phyloP scores from a whole-genome alignment of 2,797 vertebrate species.

The Acrossocheilus wenchowensis region DNA sequence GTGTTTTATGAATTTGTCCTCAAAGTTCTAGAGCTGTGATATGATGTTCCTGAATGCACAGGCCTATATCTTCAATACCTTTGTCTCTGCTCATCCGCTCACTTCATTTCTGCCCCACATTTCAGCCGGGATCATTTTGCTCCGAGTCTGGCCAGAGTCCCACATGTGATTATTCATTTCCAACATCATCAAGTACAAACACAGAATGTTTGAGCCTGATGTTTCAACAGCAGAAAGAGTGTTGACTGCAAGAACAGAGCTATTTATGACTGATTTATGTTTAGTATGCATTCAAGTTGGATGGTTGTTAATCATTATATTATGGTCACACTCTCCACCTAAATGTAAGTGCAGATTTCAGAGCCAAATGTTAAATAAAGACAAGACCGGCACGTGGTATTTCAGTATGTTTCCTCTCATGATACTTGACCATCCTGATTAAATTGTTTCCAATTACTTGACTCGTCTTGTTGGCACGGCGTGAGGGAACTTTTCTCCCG shows the following conservation, averaged over 20 bases:
- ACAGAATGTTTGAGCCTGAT: not conserved
- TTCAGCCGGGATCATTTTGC: slow-evolving; percentile 38
- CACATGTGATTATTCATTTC: slow-evolving; percentile 26
- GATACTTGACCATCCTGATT: slow-evolving; percentile 12
- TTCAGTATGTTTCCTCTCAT: not conserved
- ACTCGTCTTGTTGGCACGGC: slow-evolving; percentile 14
- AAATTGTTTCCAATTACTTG: slow-evolving; percentile 40
- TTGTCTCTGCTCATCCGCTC: not conserved
- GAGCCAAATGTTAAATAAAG: slow-evolving; percentile 9
- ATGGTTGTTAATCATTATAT: not conserved
- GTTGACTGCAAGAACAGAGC: not conserved
- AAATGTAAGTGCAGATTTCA: not conserved
- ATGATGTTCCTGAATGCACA: not conserved
- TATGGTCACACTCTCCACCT: not conserved
- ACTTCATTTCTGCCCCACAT: slow-evolving; percentile 1
- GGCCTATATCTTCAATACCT: not conserved
- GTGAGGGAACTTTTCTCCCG: slow-evolving; percentile 46
- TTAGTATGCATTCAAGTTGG: not conserved
- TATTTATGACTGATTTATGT: not conserved
- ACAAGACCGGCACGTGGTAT: not conserved
- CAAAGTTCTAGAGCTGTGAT: no score
- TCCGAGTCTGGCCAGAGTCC: slow-evolving; percentile 7
- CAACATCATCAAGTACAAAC: not conserved
- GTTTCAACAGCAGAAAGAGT: not conserved
- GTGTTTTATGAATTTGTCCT: not conserved